These are phyloP conservation scores for Pocillopora grandis DNA, from an alignment of 92 coral and sea anemone genomes.

Conservation along the genomic window DNA sequence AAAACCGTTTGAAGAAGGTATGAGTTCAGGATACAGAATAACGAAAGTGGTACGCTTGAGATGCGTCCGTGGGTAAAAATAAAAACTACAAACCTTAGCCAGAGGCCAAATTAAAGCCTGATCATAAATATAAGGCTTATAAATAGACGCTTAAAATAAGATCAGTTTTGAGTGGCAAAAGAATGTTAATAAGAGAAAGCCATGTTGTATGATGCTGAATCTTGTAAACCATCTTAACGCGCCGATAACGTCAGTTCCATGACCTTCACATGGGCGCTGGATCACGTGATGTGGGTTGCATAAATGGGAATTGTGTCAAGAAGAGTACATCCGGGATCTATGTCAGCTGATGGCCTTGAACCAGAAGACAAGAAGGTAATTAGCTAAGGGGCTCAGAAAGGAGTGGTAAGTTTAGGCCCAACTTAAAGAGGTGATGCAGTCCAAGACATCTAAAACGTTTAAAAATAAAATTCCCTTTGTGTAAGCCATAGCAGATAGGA, in stretches of 20 bases:
- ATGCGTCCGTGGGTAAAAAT: not conserved
- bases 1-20: not conserved
- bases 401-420: constrained; percentile 37
- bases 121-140: constrained; percentile 28
- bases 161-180: not conserved
- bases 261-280: not conserved
- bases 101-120: not conserved
- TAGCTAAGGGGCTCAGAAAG: constrained; percentile 11
- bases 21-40: not conserved
- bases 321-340: constrained; percentile 19
- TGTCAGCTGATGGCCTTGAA: constrained; percentile 87
- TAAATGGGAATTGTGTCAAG: not conserved
- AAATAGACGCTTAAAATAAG: constrained; percentile 15
- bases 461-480: not conserved
- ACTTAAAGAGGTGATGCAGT: constrained; percentile 38
- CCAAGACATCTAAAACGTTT: constrained; percentile 20
- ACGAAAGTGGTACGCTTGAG: not conserved
- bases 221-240: not conserved
- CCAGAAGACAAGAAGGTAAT: constrained; percentile 51
- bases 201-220: not conserved
- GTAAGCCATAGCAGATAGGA: not conserved
- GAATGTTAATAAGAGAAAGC: not conserved
- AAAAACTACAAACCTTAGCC: not conserved
- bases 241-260: constrained; percentile 12
- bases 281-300: constrained; percentile 8